phyloP scores from a whole-genome alignment of 2,888 invertebrate species.

The Lithosia quadra region DNA sequence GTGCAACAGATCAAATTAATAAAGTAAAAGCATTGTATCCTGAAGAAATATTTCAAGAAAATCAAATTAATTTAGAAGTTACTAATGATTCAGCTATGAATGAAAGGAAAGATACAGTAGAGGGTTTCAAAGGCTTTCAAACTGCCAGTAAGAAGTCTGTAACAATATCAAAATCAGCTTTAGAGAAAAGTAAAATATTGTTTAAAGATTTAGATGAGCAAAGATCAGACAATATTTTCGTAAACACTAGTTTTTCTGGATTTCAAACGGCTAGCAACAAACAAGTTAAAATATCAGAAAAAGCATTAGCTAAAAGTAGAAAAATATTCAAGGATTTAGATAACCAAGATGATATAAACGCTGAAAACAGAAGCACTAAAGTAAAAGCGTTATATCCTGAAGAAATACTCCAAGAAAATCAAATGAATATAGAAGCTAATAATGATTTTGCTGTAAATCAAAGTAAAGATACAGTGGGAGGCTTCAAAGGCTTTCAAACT shows the following conservation, averaged over 20 bases:
- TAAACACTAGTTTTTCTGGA: constrained; percentile 22
- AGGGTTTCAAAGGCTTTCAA: constrained; percentile 28
- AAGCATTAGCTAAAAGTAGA: constrained; percentile 65
- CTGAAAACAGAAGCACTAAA: background rate
- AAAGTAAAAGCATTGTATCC: constrained; percentile 17
- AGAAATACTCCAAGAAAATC: constrained; percentile 12
- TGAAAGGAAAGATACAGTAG: background rate
- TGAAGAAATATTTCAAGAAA: constrained; percentile 9
- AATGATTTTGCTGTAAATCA: background rate
- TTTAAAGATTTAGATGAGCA: constrained; percentile 6
- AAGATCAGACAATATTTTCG: background rate
- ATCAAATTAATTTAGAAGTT: background rate
- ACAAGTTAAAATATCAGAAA: constrained; percentile 60
- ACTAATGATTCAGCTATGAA: background rate
- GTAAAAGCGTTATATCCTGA: constrained; percentile 17
- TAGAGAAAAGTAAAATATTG: constrained; percentile 18
- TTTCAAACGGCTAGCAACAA: constrained; percentile 71
- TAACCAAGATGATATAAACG: background rate
- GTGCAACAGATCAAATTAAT: background rate
- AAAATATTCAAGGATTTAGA: constrained; percentile 57
- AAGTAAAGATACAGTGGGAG: background rate
- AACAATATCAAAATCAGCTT: constrained; percentile 42
- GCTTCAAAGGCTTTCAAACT: constrained; percentile 30
- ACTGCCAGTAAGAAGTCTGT: constrained; percentile 19
- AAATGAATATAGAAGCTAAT: background rate